A percentile compares a stretch with the other conserved stretches of the same genome.
These are phyloP conservation scores for Lipophrys pholis DNA, from an alignment of 2,113 vertebrate species.

Conservation along the genomic window DNA sequence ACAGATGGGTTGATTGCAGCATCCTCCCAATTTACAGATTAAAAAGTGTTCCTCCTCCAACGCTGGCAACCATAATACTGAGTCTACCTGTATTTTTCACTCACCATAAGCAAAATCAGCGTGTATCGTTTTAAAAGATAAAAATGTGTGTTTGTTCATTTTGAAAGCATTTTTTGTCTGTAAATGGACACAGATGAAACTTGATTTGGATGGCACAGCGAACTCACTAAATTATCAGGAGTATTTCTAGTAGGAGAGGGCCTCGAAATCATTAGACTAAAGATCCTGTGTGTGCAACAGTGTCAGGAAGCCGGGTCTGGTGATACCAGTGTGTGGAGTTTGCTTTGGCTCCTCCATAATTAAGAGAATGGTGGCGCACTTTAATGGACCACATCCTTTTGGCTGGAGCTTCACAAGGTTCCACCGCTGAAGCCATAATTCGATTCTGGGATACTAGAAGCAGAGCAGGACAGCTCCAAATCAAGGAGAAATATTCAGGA, in stretches of 20 bases:
- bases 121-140: background rate
- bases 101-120: background rate
- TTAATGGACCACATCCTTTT: slow-evolving; percentile 96
- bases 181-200: slow-evolving; percentile 71
- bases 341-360: slow-evolving; percentile 92
- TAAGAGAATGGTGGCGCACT: slow-evolving; percentile 86
- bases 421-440: slow-evolving; percentile 88
- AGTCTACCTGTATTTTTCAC: slow-evolving; percentile 6
- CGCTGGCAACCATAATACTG: slow-evolving; percentile 13
- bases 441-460: slow-evolving; percentile 86
- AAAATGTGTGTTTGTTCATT: background rate
- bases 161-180: background rate
- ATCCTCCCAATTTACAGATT: slow-evolving; percentile 64
- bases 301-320: slow-evolving; percentile 90
- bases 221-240: slow-evolving; percentile 65
- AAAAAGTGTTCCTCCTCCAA: slow-evolving; percentile 45
- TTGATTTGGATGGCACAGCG: slow-evolving; percentile 10
- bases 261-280: slow-evolving; percentile 87
- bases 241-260: slow-evolving; percentile 83
- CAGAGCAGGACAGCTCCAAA: slow-evolving; percentile 87
- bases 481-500: slow-evolving; percentile 84
- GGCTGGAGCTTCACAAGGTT: slow-evolving; percentile 86
- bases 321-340: slow-evolving; percentile 88
- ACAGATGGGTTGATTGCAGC: slow-evolving; percentile 78
- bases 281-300: slow-evolving; percentile 86